Evolutionary conservation across 2,797 vertebrate genomes (phyloP).

Genomic region (Pyrocephalus nanus): DNA sequence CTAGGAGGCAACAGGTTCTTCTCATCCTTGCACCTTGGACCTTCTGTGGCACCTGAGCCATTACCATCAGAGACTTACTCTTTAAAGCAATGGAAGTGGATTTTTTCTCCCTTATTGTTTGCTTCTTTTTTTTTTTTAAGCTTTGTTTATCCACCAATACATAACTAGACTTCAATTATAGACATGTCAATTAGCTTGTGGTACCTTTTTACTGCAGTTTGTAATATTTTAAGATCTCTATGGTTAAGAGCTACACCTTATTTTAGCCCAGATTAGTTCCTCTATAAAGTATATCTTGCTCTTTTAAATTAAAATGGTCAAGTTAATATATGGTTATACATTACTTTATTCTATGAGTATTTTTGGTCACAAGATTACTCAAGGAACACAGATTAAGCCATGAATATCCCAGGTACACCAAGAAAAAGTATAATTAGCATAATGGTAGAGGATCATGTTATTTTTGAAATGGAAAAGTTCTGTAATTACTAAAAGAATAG

Average conservation of each 20-base stretch:
- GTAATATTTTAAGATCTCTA: background rate
- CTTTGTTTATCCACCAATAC: background rate
- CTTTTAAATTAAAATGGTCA: background rate
- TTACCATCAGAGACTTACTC: background rate
- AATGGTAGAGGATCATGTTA: background rate
- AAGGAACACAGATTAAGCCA: background rate
- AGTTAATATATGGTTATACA: background rate
- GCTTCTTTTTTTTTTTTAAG: background rate
- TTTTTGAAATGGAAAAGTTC: slow-evolving; percentile 2
- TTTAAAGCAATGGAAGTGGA: background rate
- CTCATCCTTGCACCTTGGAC: background rate
- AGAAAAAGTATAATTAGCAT: background rate
- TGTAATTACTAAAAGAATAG: slow-evolving; percentile 20
- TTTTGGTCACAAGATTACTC: background rate
- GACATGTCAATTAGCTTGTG: background rate
- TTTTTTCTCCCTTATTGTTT: background rate
- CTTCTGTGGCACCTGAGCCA: background rate
- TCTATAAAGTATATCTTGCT: background rate
- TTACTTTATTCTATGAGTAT: background rate
- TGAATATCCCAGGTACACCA: background rate
- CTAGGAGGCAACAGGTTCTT: background rate
- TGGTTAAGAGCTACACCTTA: background rate
- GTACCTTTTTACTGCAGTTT: background rate
- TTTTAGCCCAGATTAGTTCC: background rate
- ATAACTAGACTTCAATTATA: background rate